Conservation (phyloP, 2,797 vertebrate species). For the Mastacembelus armatus region DNA sequence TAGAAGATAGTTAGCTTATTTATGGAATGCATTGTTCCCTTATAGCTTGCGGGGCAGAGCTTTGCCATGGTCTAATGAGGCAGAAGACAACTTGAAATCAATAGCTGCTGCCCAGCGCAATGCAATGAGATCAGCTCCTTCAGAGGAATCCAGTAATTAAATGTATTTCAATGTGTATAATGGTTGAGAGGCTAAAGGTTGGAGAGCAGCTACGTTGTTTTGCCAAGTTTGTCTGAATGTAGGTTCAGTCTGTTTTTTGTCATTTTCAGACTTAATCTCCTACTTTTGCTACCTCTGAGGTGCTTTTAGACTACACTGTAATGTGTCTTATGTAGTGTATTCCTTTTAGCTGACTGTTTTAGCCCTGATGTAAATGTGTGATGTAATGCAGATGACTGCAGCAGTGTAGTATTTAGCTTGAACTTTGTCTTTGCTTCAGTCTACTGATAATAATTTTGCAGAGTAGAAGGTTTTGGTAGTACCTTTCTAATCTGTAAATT, state of each 20-base stretch:
- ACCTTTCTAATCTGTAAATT: neutral
- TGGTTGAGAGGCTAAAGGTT: conserved; percentile 54
- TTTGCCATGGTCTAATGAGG: conserved; percentile 75
- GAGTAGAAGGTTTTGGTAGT: neutral
- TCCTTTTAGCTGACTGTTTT: conserved; percentile 1
- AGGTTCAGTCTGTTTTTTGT: conserved; percentile 31
- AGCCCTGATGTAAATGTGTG: conserved; percentile 1
- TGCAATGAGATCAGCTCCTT: conserved; percentile 46
- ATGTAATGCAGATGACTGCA: conserved; percentile 7
- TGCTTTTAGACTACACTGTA: conserved; percentile 1
- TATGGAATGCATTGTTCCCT: conserved; percentile 65
- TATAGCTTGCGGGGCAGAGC: conserved; percentile 69
- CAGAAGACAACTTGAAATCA: conserved; percentile 76
- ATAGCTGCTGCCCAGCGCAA: conserved; percentile 64
- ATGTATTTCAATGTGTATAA: conserved; percentile 57
- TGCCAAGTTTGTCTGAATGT: conserved; percentile 38
- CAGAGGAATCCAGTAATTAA: conserved; percentile 67
- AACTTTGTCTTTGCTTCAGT: no score
- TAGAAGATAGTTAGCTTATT: conserved; percentile 59
- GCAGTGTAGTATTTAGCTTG: conserved; percentile 1
- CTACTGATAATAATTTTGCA: neutral
- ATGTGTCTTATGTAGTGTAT: conserved; percentile 1
- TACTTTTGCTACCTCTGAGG: conserved; percentile 1
- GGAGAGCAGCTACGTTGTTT: conserved; percentile 40
- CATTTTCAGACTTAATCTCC: neutral